Conservation (phyloP, 2,888 invertebrate species). For the Pharmacophagus antenor region DNA sequence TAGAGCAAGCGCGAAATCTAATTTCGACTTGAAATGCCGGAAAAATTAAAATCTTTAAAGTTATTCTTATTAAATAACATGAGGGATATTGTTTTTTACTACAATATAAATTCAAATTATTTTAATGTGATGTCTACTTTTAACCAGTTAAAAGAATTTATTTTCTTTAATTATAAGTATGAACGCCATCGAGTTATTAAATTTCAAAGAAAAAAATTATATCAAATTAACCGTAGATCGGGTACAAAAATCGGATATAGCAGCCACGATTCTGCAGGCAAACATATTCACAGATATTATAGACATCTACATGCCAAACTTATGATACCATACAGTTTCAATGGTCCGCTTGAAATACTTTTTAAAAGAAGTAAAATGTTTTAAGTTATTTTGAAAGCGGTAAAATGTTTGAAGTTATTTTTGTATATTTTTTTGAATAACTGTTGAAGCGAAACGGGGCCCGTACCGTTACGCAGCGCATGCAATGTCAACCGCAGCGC, state of each 20-base stretch:
- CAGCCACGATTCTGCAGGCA: background rate
- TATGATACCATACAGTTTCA: too few species aligned
- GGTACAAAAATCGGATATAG: background rate
- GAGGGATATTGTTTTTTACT: background rate
- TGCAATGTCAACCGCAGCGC: constrained; percentile 65
- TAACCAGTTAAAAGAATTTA: too few species aligned
- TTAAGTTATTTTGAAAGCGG: constrained; percentile 16
- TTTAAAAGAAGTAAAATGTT: constrained; percentile 14
- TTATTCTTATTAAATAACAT: background rate
- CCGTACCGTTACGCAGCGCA: constrained; percentile 56
- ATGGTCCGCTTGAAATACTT: background rate
- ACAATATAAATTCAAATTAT: too few species aligned
- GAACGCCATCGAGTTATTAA: background rate
- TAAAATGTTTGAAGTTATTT: constrained; percentile 22
- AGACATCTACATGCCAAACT: too few species aligned
- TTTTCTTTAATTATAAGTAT: too few species aligned
- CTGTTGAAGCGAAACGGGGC: constrained; percentile 23
- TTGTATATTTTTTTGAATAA: constrained; percentile 14
- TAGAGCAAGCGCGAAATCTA: background rate
- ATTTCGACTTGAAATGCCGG: background rate
- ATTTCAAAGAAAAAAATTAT: background rate
- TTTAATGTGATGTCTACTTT: too few species aligned
- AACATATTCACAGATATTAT: too few species aligned
- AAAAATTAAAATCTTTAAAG: background rate
- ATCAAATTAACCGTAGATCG: background rate